Percentiles rank a stretch among this genome's conserved stretches.
Conservation (phyloP, 1,140 invertebrate genomes). For the Sweltsa coloradensis region DNA sequence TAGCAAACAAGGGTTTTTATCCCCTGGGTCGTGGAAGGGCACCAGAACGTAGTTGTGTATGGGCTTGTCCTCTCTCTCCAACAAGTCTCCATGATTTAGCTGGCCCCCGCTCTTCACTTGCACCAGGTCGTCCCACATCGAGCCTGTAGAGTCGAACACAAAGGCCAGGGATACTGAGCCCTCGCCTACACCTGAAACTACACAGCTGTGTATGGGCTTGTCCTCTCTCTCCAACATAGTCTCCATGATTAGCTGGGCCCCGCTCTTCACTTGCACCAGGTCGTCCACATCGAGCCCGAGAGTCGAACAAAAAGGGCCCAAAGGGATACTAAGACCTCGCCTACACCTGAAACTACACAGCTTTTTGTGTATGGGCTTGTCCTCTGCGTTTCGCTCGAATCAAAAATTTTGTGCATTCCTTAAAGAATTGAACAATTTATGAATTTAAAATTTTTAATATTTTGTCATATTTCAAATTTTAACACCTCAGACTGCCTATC, state of each 20-base stretch:
- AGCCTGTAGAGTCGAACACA: slow-evolving; percentile 66
- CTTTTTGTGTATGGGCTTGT: slow-evolving; percentile 54
- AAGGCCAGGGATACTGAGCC: slow-evolving; percentile 46
- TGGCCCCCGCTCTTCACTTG: slow-evolving; percentile 49
- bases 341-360: too few species aligned
- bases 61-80: slow-evolving; percentile 42
- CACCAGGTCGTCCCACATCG: slow-evolving; percentile 58
- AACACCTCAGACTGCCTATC: too few species aligned
- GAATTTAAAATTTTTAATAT: too few species aligned
- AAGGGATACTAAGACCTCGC: too few species aligned
- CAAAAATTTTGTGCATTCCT: too few species aligned
- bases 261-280: slow-evolving; percentile 44
- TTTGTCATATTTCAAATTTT: too few species aligned
- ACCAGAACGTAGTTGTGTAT: slow-evolving; percentile 65
- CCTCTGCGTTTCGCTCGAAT: too few species aligned
- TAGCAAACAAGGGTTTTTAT: too few species aligned
- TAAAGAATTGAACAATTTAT: too few species aligned
- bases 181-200: too few species aligned
- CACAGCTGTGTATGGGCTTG: slow-evolving; percentile 55
- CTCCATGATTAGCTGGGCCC: slow-evolving; percentile 50
- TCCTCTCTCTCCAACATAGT: slow-evolving; percentile 44
- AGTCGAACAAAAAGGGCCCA: slow-evolving; percentile 66
- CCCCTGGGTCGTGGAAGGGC: slow-evolving; percentile 63
- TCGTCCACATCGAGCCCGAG: slow-evolving; percentile 66
- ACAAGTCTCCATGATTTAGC: slow-evolving; percentile 48